Conservation (phyloP, 2,113 vertebrate species). For the Paramormyrops kingsleyae region DNA sequence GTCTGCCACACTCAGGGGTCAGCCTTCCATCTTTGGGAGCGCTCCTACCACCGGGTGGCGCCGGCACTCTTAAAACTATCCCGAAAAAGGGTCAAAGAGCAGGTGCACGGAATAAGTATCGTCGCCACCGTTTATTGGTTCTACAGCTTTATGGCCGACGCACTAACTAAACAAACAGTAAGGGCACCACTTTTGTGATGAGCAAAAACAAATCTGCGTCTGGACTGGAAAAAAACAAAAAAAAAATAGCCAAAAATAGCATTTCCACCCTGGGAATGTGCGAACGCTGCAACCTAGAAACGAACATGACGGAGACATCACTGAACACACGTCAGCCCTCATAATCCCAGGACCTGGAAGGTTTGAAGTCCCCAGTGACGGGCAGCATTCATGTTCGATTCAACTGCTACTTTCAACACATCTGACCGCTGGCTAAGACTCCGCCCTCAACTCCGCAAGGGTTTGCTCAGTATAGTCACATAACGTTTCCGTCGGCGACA, state of each 20-base stretch:
- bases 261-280: background rate
- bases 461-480: background rate
- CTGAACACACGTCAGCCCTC: background rate
- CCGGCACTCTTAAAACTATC: background rate
- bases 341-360: background rate
- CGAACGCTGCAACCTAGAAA: slow-evolving; percentile 2
- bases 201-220: background rate
- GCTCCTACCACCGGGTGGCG: background rate
- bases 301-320: background rate
- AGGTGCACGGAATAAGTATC: background rate
- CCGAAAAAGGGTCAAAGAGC: slow-evolving; percentile 1
- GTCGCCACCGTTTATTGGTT: background rate
- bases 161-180: background rate
- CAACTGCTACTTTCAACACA: background rate
- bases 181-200: background rate
- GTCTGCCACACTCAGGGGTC: background rate
- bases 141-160: background rate
- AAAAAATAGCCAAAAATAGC: background rate
- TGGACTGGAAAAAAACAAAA: background rate
- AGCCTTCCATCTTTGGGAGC: background rate
- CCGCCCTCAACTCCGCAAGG: background rate
- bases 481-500: background rate
- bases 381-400: background rate
- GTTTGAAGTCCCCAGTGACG: background rate
- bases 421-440: background rate